A percentile compares a stretch with the other conserved stretches of the same genome.
Conservation (phyloP, 2,888 invertebrate genomes). For the Thelaira solivaga region DNA sequence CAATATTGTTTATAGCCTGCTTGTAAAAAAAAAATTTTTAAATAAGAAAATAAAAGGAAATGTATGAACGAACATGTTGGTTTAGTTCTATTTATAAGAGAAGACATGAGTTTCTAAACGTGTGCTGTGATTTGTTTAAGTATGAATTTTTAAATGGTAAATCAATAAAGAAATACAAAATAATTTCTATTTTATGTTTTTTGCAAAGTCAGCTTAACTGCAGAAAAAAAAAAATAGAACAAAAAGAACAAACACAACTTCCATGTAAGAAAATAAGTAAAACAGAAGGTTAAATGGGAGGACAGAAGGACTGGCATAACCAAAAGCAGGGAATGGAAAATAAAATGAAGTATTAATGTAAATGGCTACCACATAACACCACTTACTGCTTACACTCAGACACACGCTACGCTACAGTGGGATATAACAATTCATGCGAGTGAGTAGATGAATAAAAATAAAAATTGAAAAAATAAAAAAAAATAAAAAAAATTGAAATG, state of each 20-base stretch:
- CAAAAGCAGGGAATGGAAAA: not conserved
- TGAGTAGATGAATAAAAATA: not conserved
- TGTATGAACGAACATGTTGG: no score
- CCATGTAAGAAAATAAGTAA: conserved; percentile 8
- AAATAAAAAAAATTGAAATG: not conserved
- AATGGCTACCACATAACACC: conserved; percentile 11
- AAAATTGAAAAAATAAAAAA: not conserved
- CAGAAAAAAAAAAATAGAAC: no score
- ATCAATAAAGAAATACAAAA: conserved; percentile 50
- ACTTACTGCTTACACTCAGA: no score
- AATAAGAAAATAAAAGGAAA: not conserved
- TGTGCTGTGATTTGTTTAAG: not conserved
- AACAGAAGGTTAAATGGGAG: conserved; percentile 10
- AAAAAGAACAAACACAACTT: not conserved
- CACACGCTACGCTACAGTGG: not conserved
- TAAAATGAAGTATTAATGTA: conserved; percentile 6
- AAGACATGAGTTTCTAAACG: not conserved
- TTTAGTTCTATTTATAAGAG: no score
- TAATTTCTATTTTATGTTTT: conserved; percentile 21
- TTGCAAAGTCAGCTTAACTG: conserved; percentile 49
- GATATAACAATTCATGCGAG: not conserved
- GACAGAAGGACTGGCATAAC: not conserved
- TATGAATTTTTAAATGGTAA: conserved; percentile 42
- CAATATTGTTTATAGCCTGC: no score
- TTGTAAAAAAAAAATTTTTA: no score